Conservation (phyloP, 2,888 invertebrate species). For the Auanema freiburgensis region DNA sequence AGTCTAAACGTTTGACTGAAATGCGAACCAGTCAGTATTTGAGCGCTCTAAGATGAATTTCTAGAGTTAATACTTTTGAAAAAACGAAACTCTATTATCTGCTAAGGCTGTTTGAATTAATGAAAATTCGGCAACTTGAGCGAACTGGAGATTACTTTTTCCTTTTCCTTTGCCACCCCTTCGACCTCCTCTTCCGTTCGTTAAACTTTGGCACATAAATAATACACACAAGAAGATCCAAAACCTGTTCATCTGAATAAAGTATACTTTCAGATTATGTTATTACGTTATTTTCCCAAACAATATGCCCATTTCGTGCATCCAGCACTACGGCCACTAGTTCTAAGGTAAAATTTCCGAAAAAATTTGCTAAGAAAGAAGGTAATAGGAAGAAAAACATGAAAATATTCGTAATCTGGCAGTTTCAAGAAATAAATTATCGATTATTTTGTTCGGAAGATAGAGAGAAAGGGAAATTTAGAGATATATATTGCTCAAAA, state of each 20-base stretch:
- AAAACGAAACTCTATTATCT: constrained; percentile 54
- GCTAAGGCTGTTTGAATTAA: constrained; percentile 54
- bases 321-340: constrained; percentile 27
- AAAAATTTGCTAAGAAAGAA: neutral
- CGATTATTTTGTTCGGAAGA: too few relatives aligned
- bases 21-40: constrained; percentile 61
- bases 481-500: neutral
- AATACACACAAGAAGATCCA: too few relatives aligned
- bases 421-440: too few relatives aligned
- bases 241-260: too few relatives aligned
- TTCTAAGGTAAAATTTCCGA: constrained; percentile 18
- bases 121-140: constrained; percentile 63
- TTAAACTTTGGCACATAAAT: neutral
- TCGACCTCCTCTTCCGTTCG: constrained; percentile 51
- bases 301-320: constrained; percentile 25
- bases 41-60: constrained; percentile 53
- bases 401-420: too few relatives aligned
- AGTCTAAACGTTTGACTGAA: constrained; percentile 67
- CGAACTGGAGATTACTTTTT: constrained; percentile 63
- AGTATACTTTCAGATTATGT: constrained; percentile 13
- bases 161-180: constrained; percentile 53
- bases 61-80: neutral
- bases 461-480: too few relatives aligned
- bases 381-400: too few relatives aligned
- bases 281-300: constrained; percentile 29